A percentile compares a stretch with the other conserved stretches of the same genome.
Evolutionary conservation across 2,888 invertebrate species (phyloP).

Genomic region (Homarus gammarus): DNA sequence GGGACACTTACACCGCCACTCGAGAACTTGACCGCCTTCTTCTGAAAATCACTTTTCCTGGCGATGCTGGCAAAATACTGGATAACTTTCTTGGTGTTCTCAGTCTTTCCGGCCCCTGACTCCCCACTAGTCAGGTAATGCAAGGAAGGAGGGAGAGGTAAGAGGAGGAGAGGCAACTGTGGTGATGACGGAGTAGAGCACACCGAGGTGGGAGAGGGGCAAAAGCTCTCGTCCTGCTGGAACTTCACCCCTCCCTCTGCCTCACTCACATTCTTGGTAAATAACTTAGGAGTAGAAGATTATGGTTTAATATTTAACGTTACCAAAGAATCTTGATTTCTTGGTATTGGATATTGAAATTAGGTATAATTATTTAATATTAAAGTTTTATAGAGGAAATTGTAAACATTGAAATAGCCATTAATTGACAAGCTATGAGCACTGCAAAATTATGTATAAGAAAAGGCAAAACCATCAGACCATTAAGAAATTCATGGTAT

Average conservation of each 20-base stretch:
- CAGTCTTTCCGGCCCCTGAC: slow-evolving; percentile 83
- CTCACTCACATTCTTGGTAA: background rate
- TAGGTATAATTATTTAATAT: background rate
- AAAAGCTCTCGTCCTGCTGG: slow-evolving; percentile 8
- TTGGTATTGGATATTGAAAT: background rate
- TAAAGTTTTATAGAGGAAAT: background rate
- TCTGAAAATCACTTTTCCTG: slow-evolving; percentile 57
- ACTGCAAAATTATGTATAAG: background rate
- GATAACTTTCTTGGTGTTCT: slow-evolving; percentile 81
- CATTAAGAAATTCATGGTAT: background rate
- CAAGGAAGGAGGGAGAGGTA: slow-evolving; percentile 19
- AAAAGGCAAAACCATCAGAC: background rate
- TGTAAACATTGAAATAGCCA: background rate
- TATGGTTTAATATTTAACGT: background rate
- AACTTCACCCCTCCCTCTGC: background rate
- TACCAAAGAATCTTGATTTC: background rate
- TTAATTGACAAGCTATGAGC: background rate
- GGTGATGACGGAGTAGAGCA: background rate
- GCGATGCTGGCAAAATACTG: slow-evolving; percentile 79
- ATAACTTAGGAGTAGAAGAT: background rate
- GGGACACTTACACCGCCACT: slow-evolving; percentile 76
- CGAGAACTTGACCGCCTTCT: slow-evolving; percentile 75
- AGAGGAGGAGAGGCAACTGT: background rate
- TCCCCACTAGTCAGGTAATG: slow-evolving; percentile 80
- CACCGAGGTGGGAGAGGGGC: background rate